These are phyloP conservation scores for Tautogolabrus adspersus DNA, from an alignment of 2,113 vertebrate genomes.

Conservation along the genomic window DNA sequence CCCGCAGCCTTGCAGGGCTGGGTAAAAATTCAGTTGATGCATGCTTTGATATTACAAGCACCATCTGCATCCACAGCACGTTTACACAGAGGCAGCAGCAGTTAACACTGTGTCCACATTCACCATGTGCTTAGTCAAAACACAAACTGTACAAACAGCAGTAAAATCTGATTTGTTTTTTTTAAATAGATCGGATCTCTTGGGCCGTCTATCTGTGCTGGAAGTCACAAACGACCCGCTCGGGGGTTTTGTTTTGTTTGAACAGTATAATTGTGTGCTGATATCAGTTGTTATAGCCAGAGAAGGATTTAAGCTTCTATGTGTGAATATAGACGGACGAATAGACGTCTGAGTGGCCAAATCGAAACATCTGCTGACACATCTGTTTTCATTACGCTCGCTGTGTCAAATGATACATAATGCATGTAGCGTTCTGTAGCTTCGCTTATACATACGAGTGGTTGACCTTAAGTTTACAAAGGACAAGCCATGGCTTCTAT, in stretches of 20 bases:
- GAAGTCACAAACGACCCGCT: slow-evolving; percentile 9
- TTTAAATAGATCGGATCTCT: slow-evolving; percentile 9
- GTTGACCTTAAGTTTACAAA: not conserved
- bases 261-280: not conserved
- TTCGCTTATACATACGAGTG: not conserved
- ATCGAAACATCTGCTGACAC: slow-evolving; percentile 1
- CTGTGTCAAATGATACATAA: not conserved
- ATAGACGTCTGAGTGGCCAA: not conserved
- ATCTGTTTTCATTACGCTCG: not conserved
- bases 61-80: slow-evolving; percentile 9
- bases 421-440: not conserved
- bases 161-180: not conserved
- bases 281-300: not conserved
- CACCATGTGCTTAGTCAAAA: not conserved
- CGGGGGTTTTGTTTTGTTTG: not conserved
- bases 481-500: not conserved
- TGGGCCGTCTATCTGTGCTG: not conserved
- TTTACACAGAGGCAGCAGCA: not conserved
- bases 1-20: not conserved
- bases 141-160: slow-evolving; percentile 26
- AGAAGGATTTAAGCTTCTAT: not conserved
- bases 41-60: not conserved
- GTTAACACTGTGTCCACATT: not conserved
- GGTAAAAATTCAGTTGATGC: not conserved
- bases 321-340: not conserved